These are phyloP conservation scores for Geodia barretti DNA, from an alignment of 37 sponge, comb jelly and placozoan species.

Conservation along the genomic window DNA sequence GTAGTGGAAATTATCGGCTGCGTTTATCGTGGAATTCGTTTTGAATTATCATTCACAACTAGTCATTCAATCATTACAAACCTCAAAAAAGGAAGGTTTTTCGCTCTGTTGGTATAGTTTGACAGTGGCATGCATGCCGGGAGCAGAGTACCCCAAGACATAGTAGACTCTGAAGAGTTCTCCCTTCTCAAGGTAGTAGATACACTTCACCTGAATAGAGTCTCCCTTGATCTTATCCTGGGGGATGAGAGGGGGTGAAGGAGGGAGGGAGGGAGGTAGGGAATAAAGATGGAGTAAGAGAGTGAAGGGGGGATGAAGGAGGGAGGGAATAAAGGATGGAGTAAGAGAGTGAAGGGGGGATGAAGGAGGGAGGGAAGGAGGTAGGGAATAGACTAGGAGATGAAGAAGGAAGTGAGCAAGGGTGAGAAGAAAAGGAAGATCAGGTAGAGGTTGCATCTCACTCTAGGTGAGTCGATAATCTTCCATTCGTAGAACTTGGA, in stretches of 20 bases:
- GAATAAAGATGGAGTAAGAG: background rate
- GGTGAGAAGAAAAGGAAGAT: background rate
- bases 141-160: background rate
- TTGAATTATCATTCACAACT: too few relatives aligned
- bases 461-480: background rate
- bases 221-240: background rate
- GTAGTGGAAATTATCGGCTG: too few relatives aligned
- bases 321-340: background rate
- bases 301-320: background rate
- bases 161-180: background rate
- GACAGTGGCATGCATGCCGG: background rate
- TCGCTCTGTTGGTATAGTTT: background rate
- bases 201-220: background rate
- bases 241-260: background rate
- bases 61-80: background rate
- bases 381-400: background rate
- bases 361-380: background rate
- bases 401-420: background rate
- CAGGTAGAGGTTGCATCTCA: background rate
- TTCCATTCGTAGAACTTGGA: constrained; percentile 2
- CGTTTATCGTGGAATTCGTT: too few relatives aligned
- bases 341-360: background rate
- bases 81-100: background rate
- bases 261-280: constrained; percentile 2
- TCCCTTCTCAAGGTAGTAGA: background rate